Base-by-base conservation (phyloP, 2,113 vertebrate species). In the Microcebus griseorufus region DNA sequence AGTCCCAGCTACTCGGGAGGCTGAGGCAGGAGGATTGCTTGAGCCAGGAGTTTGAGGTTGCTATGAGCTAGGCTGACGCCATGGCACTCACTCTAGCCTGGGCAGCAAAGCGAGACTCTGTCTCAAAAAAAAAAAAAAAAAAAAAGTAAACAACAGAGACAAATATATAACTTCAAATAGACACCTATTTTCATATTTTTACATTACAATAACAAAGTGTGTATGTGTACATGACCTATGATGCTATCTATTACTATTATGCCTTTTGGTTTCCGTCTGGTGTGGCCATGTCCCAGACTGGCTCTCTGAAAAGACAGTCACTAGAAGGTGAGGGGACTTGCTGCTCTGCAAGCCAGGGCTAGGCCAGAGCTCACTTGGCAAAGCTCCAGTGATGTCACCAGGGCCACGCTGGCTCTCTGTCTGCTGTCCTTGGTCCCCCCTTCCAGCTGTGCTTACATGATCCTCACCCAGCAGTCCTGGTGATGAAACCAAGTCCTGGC, bases 161-260 rank as follows among this genome's bases (percentile, higher is more conserved):
- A 25, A 92, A 60, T 42, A 83, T 22, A 17, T 13, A 53, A 78
- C 58, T 94, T 76, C 37, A 90, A 90, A 80, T 72, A 75, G 82
- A 51, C 37, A 78, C 32, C 58, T 84, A 20, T 64, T 53, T 91
- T 81, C 53, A 53, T 87, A 72, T 53, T 89, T 81, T 76, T 58
- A 69, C 75, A n/a, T 78, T 79, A 79, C 55, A 87, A 69, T 72
- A 55, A n/a, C 79, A 62, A 78, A 22, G 42, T 37, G 32, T 22
- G 48, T 48, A 14, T 18, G 48, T 48, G 11, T 18, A 67, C 20
- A 1, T 51, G 6, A n/a, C 6, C 58, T 65, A n/a, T 3, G 17
- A n/a, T 27, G n/a, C 25, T 62, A 34, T 55, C 25, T 62, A 34
- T 55, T 20, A 14, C 17, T 55, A 55, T 55, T 48, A 10, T 32